Base-by-base conservation (phyloP, 2,888 invertebrate genomes). In the Scelioninae gen. 1 region DNA sequence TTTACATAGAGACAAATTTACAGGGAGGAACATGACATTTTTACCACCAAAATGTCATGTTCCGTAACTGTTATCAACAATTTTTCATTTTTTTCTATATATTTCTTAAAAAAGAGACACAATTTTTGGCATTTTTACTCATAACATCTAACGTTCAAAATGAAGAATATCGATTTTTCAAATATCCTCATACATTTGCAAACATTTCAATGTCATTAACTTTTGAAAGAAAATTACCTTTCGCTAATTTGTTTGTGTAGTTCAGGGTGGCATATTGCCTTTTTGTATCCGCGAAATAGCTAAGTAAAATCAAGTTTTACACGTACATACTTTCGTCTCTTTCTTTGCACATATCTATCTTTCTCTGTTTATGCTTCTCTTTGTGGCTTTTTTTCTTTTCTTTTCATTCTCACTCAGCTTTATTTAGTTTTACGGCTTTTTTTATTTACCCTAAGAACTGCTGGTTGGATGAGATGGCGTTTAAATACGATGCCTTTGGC, bases 401-500 rank as follows among this genome's bases (percentile, higher is more conserved):
- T 65, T 80, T 80, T 68, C 72, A 74, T 58, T 72, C 68, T 74
- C 66, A 53, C 55, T 62, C 40, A 29, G 53, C 51, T 79, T 63
- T 69, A 78, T 77, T 69, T 63, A 34, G 56, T 58, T 32, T 38
- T 65, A 8, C 31, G 13, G 9, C 23, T 45, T 68, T 56, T 68
- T 51, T 63, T 23, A 16, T 56, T 45, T 51, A 43, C 47, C 34
- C 38, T n/a, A 10, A 4, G 38, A 51, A 56, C 74, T 65, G 63
- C 58, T 38, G 55, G 34, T 31, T 51, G 11, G 43, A 43, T 58
- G 38, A 45, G 47, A 34, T 47, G 56, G 65, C 66, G 47, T 51
- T 45, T 34, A 1, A 62, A 43, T 55, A 29, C 32, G 38, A 13
- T 34, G 58, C 13, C 29, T 31, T 78, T 32, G 23, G 6, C 32